Base-by-base conservation (phyloP, 2,113 vertebrate species). In the Syngnathus typhle region DNA sequence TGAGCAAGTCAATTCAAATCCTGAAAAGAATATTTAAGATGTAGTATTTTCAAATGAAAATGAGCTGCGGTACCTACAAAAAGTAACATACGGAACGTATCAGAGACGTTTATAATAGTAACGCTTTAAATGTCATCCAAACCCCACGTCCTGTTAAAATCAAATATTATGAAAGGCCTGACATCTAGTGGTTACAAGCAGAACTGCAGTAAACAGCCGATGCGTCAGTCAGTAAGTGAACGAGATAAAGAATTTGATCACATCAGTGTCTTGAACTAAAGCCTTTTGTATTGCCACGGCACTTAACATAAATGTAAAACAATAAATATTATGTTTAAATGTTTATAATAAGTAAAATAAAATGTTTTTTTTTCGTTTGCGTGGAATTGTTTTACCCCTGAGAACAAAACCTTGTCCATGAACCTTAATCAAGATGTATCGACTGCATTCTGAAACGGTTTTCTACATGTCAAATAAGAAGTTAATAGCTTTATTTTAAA, bases 151-250 rank as follows among this genome's bases (percentile, higher is more conserved):
- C 13, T 58, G 4, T 10, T 62, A 5, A 58, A 0, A 59, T 11
- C 16, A 73, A 73, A 55, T 15, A 18, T 64, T 54, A 66, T 60
- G 55, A 19, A 60, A 70, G 27, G 7, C 39, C 62, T 63, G 70
- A 71, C 84, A 84, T 75, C 85, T 89, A 75, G 75, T 81, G 85
- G 80, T 64, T 11, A 27, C 1, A 44, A 2, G 0, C 56, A 38
- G 62, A 19, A 10, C 2, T 79, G 76, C 71, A 51, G 39, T 27
- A 43, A 41, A 19, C 46, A 16, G 4, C 13, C 1, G 47, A 18
- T 9, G 18, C 12, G 19, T 51, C 47, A 51, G n/a, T 8, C 47
- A 8, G 7, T 2, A 51, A 21, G 8, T 52, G 49, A 52, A 52
- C 10, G 49, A 9, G 49, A 51, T n/a, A 16, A 47, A 16, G 13